Evolutionary conservation across 2,113 vertebrate species (phyloP), one percentile per base, ranked within the genome.

Genomic region (Crotalus helleri): DNA sequence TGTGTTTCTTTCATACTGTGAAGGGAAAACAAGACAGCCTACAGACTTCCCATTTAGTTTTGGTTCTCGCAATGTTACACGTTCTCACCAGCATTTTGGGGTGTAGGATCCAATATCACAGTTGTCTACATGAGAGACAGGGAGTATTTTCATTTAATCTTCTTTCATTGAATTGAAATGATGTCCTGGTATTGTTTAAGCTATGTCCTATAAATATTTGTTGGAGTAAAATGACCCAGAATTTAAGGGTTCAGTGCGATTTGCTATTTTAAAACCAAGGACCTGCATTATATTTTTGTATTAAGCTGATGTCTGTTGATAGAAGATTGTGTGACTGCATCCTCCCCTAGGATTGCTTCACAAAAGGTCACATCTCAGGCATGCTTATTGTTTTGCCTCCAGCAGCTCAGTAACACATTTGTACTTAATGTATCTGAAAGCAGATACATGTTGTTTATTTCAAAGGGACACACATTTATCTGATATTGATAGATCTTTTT

Each of bases 321-420:
- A n/a, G 26, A 58, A 85, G 69, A 93, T 93, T 90, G 92, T 54
- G 86, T 93, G 89, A 93, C 92, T 64, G 29, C 46, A 85, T 9
- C 53, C 57, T 87, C 92, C 57, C 55, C n/a, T 46, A 89, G n/a
- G 92, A 90, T 57, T 44, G 81, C 81, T 93, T 93, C 89, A 87
- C 89, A 93, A 93, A 93, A 93, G 92, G 92, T 93, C 92, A 93
- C 57, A 93, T 93, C 89, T 93, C 92, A 90, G 39, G n/a, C 81
- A 54, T 93, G 33, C 89, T 54, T 85, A 93, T 93, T 93, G 89
- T 93, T 93, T 90, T 51, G 46, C 88, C 57, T 87, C 89, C 74
- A 90, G 89, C 46, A 86, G 53, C 89, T 87, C 92, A 90, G 88
- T 55, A 90, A 87, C 92, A 90, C 81, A 51, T 90, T 93, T 90